Base-by-base conservation (phyloP, 2,888 invertebrate species). In the Heliconius sara region DNA sequence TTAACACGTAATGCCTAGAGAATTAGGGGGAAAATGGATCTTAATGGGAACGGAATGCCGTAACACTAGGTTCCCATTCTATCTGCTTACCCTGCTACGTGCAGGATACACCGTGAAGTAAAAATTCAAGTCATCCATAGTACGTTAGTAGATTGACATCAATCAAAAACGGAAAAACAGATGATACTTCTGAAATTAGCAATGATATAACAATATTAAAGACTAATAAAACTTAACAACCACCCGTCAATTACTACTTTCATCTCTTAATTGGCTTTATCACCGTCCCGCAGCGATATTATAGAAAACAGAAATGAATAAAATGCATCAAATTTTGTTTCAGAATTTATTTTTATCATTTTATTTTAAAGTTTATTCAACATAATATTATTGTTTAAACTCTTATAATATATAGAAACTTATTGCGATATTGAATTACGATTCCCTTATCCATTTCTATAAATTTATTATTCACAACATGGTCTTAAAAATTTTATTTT, bases 241-340 rank as follows among this genome's bases (percentile, higher is more conserved):
- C 34, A 39, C 57, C 73, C 60, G 57, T 57, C 73, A 60, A 25
- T 60, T 73, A 34, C 60, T 34, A 73, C 34, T n/a, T 39, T 60
- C 60, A 13, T 34, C n/a, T 30, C 57, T 72, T 73, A 73, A 73
- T 73, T 73, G 73, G 57, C 34, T 79, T 63, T 79, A 79, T 52
- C n/a, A 60, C 39, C 19, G 63, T 70, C 74, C 78, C 78, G 75
- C 78, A 34, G 75, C 47, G 75, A 47, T 63, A 30, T 75, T 43
- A 63, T 25, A 66, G 22, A 65, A n/a, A 9, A 65, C 7, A 65
- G 27, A 39, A 25, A 47, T 66, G 47, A 75, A 75, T 74, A 65
- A 75, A 75, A 65, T 65, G 16, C 16, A 43, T 16, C 43, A 13
- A 30, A 60, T 30, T 22, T 72, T 30, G 19, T 57, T 39, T 39